These are phyloP conservation scores for Ictalurus furcatus DNA, from an alignment of 2,113 vertebrate species.

Conservation along the genomic window DNA sequence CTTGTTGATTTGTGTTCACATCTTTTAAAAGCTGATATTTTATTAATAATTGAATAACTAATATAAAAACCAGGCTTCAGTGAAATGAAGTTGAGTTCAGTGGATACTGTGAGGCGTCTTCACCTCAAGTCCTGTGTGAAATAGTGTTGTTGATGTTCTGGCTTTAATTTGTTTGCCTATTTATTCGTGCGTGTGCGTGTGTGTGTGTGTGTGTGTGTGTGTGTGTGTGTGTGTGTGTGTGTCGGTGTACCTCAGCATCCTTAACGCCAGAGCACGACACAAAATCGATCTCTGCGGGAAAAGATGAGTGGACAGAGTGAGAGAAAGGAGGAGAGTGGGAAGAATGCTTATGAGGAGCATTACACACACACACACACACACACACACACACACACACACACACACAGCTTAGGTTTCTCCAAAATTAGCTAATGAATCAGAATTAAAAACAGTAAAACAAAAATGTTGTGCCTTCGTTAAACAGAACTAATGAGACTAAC, in stretches of 20 bases:
- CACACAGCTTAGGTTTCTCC: not conserved
- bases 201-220: conserved; percentile 14
- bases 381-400: conserved; percentile 5
- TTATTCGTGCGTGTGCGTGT: not conserved
- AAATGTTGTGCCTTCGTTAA: not conserved
- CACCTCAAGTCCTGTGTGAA: not conserved
- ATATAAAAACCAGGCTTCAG: not conserved
- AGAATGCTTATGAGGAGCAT: conserved; percentile 20
- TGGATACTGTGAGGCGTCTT: not conserved
- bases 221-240: conserved; percentile 11
- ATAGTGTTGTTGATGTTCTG: not conserved
- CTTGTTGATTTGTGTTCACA: not conserved
- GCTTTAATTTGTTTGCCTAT: not conserved
- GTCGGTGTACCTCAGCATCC: not conserved
- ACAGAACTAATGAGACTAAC: not conserved
- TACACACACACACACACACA: not conserved
- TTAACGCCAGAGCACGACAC: conserved; percentile 9
- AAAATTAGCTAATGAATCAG: conserved; percentile 10
- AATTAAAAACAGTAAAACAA: not conserved
- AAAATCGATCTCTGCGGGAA: conserved; percentile 46
- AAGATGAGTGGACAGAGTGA: conserved; percentile 31
- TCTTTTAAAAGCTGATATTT: not conserved
- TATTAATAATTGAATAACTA: not conserved
- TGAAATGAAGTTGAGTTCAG: not conserved
- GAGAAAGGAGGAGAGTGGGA: conserved; percentile 1